A percentile compares a stretch with the other conserved stretches of the same genome.
phyloP scores from a whole-genome alignment of 2,113 vertebrate genomes.

The Dendrocopos noguchii region DNA sequence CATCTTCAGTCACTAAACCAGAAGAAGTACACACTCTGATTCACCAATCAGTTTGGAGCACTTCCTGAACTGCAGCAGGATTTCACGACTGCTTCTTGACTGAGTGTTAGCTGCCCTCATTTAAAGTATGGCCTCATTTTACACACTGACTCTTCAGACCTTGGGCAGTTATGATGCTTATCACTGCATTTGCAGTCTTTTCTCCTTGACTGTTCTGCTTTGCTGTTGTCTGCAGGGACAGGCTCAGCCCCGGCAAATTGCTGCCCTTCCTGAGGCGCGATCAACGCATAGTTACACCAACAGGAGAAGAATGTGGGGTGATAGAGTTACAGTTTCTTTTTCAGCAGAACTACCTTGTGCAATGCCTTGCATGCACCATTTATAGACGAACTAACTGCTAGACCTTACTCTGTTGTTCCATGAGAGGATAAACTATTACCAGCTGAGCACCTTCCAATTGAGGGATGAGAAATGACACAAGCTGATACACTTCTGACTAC shows the following conservation, averaged over 20 bases:
- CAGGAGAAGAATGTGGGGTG: neutral
- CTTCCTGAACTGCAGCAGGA: neutral
- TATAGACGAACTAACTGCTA: neutral
- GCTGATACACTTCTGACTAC: neutral
- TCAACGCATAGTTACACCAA: neutral
- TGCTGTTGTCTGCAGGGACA: neutral
- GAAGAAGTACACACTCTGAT: constrained; percentile 31
- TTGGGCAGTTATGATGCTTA: neutral
- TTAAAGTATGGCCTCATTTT: neutral
- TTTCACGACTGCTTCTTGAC: neutral
- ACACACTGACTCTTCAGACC: neutral
- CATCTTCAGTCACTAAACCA: constrained; percentile 46
- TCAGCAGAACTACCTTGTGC: neutral
- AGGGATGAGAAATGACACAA: neutral
- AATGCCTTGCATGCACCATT: neutral
- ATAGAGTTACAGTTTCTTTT: neutral
- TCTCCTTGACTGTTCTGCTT: neutral
- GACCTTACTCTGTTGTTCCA: neutral
- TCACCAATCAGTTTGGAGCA: neutral
- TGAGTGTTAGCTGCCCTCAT: neutral
- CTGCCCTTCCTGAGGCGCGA: neutral
- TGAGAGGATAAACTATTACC: neutral
- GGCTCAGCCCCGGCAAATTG: neutral
- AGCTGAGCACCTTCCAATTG: neutral
- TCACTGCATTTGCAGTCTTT: neutral